Base-by-base conservation (phyloP, 2,797 vertebrate species). In the Hypotaenidia philippensis region DNA sequence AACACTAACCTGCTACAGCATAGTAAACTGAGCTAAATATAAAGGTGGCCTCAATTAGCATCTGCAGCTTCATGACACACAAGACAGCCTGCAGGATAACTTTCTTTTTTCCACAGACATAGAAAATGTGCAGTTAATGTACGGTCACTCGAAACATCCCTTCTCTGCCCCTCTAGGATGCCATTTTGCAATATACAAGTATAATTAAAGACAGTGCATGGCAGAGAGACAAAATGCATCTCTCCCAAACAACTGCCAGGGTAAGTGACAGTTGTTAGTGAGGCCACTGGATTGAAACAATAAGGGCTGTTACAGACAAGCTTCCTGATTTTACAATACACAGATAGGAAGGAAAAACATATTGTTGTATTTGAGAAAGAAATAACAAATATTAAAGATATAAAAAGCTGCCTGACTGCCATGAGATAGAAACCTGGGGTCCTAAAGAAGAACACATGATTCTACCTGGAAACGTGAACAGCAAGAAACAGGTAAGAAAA, bases 111-210 rank as follows among this genome's bases (percentile, higher is more conserved):
- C 66, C 34, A 47, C 3, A 47, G 44, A n/a, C 34, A 25, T 16
- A 32, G 49, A 50, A 71, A 83, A 87, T 6, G 49, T 4, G 23
- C 65, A 71, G 29, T 40, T 71, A 65, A 83, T 26, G 38, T 45
- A 55, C 29, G 70, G 53, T 26, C 76, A 13, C 63, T 71, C 13
- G 7, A 53, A 64, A 78, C 27, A 55, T 13, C 65, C 23, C 65
- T 44, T n/a, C 57, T 14, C 56, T 23, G 49, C 77, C 92, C 63
- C 92, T 84, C 71, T 27, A 87, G 87, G 93, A 95, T 96, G 89
- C 81, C 93, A 95, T 97, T 97, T 95, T 96, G 93, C 94, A 60
- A 63, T 38, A 81, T 78, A 66, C n/a, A 88, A 92, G 60, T 66
- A 53, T 89, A 96, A 96, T 96, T 97, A 96, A 93, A 63, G 89